Evolutionary conservation across 2,113 vertebrate genomes (phyloP).

Genomic region (Actenoides hombroni): DNA sequence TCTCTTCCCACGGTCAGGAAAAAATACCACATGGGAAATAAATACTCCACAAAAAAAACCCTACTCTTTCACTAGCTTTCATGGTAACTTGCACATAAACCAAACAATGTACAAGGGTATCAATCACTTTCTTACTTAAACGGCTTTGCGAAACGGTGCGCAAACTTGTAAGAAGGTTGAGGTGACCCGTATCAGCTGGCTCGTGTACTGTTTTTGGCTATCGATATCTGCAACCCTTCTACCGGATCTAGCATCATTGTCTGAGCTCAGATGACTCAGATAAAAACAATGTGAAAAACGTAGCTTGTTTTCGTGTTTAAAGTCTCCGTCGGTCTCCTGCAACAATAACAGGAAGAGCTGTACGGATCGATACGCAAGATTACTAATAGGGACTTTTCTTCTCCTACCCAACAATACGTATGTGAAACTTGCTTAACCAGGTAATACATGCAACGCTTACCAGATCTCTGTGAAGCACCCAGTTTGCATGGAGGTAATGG

Average conservation of each 20-base stretch:
- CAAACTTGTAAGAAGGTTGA: not conserved
- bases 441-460: conserved; percentile 64
- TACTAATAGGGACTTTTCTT: not conserved
- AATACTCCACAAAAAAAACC: not conserved
- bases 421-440: not conserved
- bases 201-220: conserved; percentile 4
- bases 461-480: conserved; percentile 86
- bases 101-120: conserved; percentile 17
- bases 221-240: conserved; percentile 9
- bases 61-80: not conserved
- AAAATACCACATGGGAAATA: conserved; percentile 52
- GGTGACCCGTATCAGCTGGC: not conserved
- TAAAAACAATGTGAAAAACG: conserved; percentile 41
- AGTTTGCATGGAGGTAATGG: conserved; percentile 87
- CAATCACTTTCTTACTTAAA: conserved; percentile 22
- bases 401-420: not conserved
- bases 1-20: conserved; percentile 61
- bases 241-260: conserved; percentile 56
- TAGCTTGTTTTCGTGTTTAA: conserved; percentile 37
- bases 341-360: conserved; percentile 67
- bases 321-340: conserved; percentile 7
- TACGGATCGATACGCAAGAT: conserved; percentile 1
- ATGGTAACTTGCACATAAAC: not conserved
- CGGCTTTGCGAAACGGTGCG: not conserved
- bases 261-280: conserved; percentile 35